A percentile compares a stretch with the other conserved stretches of the same genome.
phyloP scores from a whole-genome alignment of 2,113 vertebrate genomes.

The Plectropomus leopardus region DNA sequence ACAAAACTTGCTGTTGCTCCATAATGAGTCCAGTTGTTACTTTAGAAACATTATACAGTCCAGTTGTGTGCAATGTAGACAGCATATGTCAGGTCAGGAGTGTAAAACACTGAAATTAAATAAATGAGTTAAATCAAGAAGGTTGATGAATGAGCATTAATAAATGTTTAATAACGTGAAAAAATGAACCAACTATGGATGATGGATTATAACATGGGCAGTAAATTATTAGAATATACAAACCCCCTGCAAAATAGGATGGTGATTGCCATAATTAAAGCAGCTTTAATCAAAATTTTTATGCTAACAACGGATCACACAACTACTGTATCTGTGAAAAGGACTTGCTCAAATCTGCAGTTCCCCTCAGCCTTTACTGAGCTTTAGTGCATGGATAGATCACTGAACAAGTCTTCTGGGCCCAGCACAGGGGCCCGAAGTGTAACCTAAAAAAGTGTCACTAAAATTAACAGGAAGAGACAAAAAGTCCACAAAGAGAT shows the following conservation, averaged over 20 bases:
- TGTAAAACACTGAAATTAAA: background rate
- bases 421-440: too few relatives aligned
- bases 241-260: background rate
- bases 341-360: background rate
- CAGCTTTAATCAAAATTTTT: background rate
- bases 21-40: background rate
- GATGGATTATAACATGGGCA: background rate
- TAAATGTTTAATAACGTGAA: background rate
- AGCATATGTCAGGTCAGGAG: background rate
- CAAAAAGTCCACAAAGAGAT: too few relatives aligned
- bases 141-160: background rate
- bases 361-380: background rate
- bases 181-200: background rate
- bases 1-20: background rate
- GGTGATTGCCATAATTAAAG: background rate
- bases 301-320: too few relatives aligned
- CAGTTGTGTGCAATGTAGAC: background rate
- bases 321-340: background rate
- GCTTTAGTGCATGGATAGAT: too few relatives aligned
- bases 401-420: too few relatives aligned
- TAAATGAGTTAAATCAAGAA: background rate
- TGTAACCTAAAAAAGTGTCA: too few relatives aligned
- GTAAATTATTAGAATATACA: background rate
- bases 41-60: background rate
- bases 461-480: too few relatives aligned